Conservation (phyloP, 2,888 invertebrate genomes). For the Octonoba sinensis region DNA sequence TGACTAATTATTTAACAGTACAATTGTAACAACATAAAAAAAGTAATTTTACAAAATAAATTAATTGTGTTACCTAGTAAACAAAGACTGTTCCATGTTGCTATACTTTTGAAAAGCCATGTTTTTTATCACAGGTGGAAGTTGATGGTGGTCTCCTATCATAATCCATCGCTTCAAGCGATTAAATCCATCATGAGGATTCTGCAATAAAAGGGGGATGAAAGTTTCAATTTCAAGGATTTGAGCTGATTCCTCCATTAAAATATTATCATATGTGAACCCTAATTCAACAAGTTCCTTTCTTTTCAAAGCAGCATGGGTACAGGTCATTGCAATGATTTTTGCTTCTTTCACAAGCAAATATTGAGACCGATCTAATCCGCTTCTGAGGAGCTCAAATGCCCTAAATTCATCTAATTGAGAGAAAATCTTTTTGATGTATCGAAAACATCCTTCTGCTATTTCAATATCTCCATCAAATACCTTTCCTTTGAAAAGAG, state of each 20-base stretch:
- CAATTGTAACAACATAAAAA: background rate
- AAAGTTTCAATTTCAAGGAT: conserved; percentile 99
- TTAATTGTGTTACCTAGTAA: conserved; percentile 79
- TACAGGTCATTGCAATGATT: conserved; percentile 99
- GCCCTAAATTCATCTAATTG: conserved; percentile 98
- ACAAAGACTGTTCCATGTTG: conserved; percentile 99
- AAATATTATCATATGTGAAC: conserved; percentile 97
- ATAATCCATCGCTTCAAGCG: conserved; percentile 99
- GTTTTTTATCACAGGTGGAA: conserved; percentile 99
- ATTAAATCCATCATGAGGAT: conserved; percentile 95
- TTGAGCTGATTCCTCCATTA: conserved; percentile 99
- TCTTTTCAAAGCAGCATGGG: conserved; percentile 96
- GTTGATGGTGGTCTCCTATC: conserved; percentile 99
- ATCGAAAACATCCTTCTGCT: conserved; percentile 92
- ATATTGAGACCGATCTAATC: conserved; percentile 95
- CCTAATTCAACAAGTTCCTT: conserved; percentile 95
- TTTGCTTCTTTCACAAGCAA: conserved; percentile 98
- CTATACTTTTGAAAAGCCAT: conserved; percentile 99
- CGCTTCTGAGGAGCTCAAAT: conserved; percentile 94
- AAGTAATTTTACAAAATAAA: background rate
- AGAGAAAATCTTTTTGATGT: conserved; percentile 94
- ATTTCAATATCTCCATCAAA: conserved; percentile 88
- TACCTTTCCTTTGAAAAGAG: conserved; percentile 84
- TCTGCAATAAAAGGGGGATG: conserved; percentile 97
- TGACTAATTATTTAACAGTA: background rate